These are phyloP conservation scores for Trachops cirrhosus DNA, from an alignment of 2,797 vertebrate genomes.

Conservation along the genomic window DNA sequence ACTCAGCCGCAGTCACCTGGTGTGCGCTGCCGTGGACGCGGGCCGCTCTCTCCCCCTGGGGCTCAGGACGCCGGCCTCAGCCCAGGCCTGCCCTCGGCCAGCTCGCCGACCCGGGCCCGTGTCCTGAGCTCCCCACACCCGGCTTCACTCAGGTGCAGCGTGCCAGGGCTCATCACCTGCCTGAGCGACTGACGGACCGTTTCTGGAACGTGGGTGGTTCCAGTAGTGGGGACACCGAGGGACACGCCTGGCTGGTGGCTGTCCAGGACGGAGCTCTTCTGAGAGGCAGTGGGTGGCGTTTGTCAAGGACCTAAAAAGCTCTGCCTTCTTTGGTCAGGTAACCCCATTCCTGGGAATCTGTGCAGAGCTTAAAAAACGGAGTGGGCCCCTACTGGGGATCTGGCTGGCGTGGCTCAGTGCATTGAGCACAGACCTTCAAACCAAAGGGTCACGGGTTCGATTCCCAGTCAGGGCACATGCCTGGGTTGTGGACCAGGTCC, in stretches of 20 bases:
- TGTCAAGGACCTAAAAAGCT: not conserved
- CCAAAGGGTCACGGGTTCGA: no score
- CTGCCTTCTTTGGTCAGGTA: not conserved
- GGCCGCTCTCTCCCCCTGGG: not conserved
- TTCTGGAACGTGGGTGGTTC: not conserved
- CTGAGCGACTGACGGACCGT: not conserved
- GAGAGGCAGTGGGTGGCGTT: not conserved
- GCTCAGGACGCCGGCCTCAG: not conserved
- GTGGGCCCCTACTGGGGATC: not conserved
- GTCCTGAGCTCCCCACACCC: not conserved
- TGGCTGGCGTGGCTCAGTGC: no score
- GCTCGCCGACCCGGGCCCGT: accelerated
- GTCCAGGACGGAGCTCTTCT: accelerated
- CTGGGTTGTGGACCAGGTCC: no score
- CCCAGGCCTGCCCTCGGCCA: not conserved
- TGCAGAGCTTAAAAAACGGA: not conserved
- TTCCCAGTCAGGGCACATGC: no score
- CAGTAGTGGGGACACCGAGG: not conserved
- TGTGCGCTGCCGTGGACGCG: accelerated
- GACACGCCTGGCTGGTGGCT: accelerated
- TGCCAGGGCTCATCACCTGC: not conserved
- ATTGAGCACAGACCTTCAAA: no score
- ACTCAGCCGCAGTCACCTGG: not conserved
- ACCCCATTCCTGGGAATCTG: not conserved
- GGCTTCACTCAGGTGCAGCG: not conserved